A percentile compares a stretch with the other conserved stretches of the same genome.
Evolutionary conservation across 1,140 invertebrate species (phyloP).

Genomic region (Drosophila pectinifera): DNA sequence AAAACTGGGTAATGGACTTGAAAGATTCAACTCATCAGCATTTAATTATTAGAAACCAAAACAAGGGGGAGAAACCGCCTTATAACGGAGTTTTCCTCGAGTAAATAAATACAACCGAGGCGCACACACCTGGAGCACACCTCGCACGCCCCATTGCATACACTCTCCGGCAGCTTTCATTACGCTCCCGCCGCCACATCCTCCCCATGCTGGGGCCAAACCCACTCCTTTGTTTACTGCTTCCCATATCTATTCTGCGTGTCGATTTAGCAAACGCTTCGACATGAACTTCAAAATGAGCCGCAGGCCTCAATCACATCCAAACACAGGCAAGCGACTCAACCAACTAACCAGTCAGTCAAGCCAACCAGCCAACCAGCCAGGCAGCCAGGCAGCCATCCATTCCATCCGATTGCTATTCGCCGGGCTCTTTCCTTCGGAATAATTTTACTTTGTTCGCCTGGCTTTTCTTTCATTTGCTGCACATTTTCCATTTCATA

Average conservation of each 20-base stretch:
- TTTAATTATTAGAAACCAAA: conserved; percentile 7
- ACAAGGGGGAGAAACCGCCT: not conserved
- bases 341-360: conserved; percentile 24
- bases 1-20: not conserved
- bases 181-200: conserved; percentile 9
- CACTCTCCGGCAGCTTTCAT: conserved; percentile 18
- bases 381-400: conserved; percentile 11
- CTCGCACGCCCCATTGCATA: conserved; percentile 24
- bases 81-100: not conserved
- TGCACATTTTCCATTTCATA: conserved; percentile 81
- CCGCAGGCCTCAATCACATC: conserved; percentile 53
- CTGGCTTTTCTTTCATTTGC: conserved; percentile 67
- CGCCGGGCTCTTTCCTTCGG: conserved; percentile 18
- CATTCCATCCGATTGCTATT: conserved; percentile 29
- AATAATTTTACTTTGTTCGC: conserved; percentile 50
- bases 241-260: conserved; percentile 42
- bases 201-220: not conserved
- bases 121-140: conserved; percentile 18
- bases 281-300: conserved; percentile 55
- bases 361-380: not conserved
- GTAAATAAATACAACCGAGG: conserved; percentile 1
- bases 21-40: conserved; percentile 6
- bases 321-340: conserved; percentile 33
- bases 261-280: conserved; percentile 46
- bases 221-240: conserved; percentile 36